phyloP scores from a whole-genome alignment of 2,113 vertebrate species.

The Spilogale gracilis region DNA sequence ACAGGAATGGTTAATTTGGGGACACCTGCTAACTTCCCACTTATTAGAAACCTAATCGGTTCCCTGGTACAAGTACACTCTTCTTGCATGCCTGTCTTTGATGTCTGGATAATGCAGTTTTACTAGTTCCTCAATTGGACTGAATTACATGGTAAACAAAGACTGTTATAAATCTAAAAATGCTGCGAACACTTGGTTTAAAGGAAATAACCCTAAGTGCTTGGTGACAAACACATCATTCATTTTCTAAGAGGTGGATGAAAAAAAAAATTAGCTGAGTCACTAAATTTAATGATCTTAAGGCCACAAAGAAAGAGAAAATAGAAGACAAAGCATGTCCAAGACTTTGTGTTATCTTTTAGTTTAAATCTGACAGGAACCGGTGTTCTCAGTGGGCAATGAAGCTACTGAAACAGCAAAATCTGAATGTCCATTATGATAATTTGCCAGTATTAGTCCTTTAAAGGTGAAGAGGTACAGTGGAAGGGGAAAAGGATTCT shows the following conservation, averaged over 20 bases:
- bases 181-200: conserved; percentile 57
- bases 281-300: conserved; percentile 29
- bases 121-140: conserved; percentile 78
- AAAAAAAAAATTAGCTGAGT: conserved; percentile 71
- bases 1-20: conserved; percentile 29
- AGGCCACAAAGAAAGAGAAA: conserved; percentile 43
- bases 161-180: conserved; percentile 70
- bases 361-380: neutral
- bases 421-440: neutral
- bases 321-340: neutral
- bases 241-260: conserved; percentile 55
- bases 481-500: neutral
- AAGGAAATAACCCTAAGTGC: conserved; percentile 70
- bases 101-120: conserved; percentile 79
- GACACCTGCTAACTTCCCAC: conserved; percentile 47
- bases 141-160: conserved; percentile 80
- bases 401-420: neutral
- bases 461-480: neutral
- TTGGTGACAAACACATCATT: conserved; percentile 61
- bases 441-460: neutral
- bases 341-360: neutral
- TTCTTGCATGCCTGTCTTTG: conserved; percentile 61
- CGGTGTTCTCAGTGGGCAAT: neutral
- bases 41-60: conserved; percentile 69
- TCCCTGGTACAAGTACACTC: conserved; percentile 29